Base-by-base conservation (phyloP, 2,797 vertebrate genomes). In the Vultur gryphus region DNA sequence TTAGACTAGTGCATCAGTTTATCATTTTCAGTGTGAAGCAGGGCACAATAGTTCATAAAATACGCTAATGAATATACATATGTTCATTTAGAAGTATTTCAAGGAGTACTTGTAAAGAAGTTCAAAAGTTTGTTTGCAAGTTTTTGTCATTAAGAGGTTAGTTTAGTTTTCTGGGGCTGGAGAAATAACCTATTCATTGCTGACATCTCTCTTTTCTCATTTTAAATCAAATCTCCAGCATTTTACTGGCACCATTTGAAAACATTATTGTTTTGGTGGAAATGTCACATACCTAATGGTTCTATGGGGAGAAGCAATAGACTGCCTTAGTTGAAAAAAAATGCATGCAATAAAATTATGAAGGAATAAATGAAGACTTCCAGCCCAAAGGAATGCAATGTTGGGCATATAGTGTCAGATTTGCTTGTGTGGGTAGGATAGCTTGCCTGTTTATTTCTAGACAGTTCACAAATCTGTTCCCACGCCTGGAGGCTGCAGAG, bases 201-300 rank as follows among this genome's bases (percentile, higher is more conserved):
- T 85, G 52, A 49, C 25, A 77, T 54, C 17, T 91, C 26, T 82
- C 39, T 84, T 64, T 88, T 59, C 44, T 87, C 59, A 59, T 62
- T 80, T 93, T 62, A 44, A 87, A 90, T 64, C 9, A 77, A 84
- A 93, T 26, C 20, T 71, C 64, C 66, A 82, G 51, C 24, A 77
- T 95, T 95, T 88, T 80, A 89, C n/a, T 90, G 66, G 59, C 73
- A 89, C 19, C 24, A 49, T 64, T 54, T 80, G 88, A 94, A 96
- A 92, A 95, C 58, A 21, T 66, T 58, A 44, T 94, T 95, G 73
- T 94, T 89, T 91, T 70, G 49, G 55, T 92, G 73, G 67, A 95
- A 96, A 93, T 83, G 77, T 94, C 90, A 90, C 91, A 77, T 89
- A 89, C 37, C 77, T 91, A 90, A 35, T 89, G 2, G 0, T 90